Evolutionary conservation across 2,888 invertebrate genomes (phyloP), one percentile per base, ranked within the genome.

Genomic region (Plusia festucae): DNA sequence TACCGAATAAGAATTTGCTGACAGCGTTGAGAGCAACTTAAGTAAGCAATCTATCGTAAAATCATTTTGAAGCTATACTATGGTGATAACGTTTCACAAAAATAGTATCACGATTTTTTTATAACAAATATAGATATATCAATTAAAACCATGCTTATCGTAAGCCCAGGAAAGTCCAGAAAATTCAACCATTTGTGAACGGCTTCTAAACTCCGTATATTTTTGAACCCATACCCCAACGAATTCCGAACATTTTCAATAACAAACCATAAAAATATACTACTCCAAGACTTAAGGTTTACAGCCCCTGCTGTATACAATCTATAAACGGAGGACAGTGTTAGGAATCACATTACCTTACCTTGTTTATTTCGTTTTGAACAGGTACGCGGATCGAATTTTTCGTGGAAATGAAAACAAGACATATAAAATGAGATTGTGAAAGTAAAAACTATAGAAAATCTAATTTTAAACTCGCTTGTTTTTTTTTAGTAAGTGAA

Each of bases 361-460:
- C 55, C 64, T 65, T 78, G 73, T 79, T 81, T 79, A 79, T 79
- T 69, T 67, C 53, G 60, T 55, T 60, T 30, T 30, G 34, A n/a
- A 55, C 15, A 55, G 58, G 55, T 49, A 46, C 57, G 53, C 32
- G 61, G 16, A 53, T 65, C 56, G 79, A 73, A 70, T 75, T 81
- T 78, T 68, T 52, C 46, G 51, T 68, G 55, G 64, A 77, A 74
- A 73, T 74, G 63, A 72, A 72, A 72, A 62, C 77, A 72, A 40
- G 15, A 40, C 40, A n/a, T n/a, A 40, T n/a, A 40, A 40, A 77
- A 77, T 73, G 51, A 56, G 44, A 40, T 51, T 62, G 51, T 66
- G 32, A 76, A 61, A 60, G 66, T 71, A 71, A 73, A 57, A 54
- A 53, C 59, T 66, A 52, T 62, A n/a, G 66, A 60, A 76, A 76